phyloP scores from a whole-genome alignment of 1,140 invertebrate species.

The Ruditapes philippinarum region DNA sequence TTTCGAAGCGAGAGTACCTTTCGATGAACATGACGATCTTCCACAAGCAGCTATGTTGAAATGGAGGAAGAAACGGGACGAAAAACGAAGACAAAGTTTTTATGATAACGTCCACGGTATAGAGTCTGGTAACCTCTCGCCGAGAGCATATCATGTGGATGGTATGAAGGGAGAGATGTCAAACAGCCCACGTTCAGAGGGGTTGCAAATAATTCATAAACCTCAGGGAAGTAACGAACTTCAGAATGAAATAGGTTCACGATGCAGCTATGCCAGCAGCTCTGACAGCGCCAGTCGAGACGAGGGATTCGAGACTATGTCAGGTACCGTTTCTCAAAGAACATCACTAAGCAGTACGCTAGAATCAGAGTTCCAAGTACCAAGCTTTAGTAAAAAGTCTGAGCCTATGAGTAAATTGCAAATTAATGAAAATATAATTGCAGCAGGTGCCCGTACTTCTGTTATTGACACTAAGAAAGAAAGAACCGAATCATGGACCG shows the following conservation, averaged over 20 bases:
- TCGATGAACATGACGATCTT: slow-evolving; percentile 72
- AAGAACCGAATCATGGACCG: slow-evolving; percentile 83
- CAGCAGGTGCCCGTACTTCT: slow-evolving; percentile 65
- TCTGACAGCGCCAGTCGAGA: slow-evolving; percentile 79
- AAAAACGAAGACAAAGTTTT: slow-evolving; percentile 70
- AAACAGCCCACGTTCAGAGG: slow-evolving; percentile 61
- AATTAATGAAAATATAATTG: slow-evolving; percentile 69
- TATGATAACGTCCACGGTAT: slow-evolving; percentile 77
- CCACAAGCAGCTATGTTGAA: slow-evolving; percentile 76
- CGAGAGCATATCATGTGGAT: slow-evolving; percentile 5
- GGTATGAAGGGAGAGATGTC: slow-evolving; percentile 31
- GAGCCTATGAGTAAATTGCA: slow-evolving; percentile 60
- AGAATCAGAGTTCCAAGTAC: slow-evolving; percentile 80
- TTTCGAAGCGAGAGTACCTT: slow-evolving; percentile 15
- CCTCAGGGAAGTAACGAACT: slow-evolving; percentile 74
- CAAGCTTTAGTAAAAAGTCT: slow-evolving; percentile 69
- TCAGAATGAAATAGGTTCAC: slow-evolving; percentile 80
- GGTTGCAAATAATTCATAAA: slow-evolving; percentile 63
- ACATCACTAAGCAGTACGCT: slow-evolving; percentile 85
- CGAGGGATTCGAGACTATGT: slow-evolving; percentile 85
- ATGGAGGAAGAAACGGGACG: slow-evolving; percentile 78
- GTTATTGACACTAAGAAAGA: slow-evolving; percentile 80
- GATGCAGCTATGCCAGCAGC: slow-evolving; percentile 82
- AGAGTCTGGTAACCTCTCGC: slow-evolving; percentile 53
- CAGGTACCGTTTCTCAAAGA: slow-evolving; percentile 84